A percentile compares a stretch with the other conserved stretches of the same genome.
Evolutionary conservation across 2,888 invertebrate genomes (phyloP).

Genomic region (Coleophora flavipennella): DNA sequence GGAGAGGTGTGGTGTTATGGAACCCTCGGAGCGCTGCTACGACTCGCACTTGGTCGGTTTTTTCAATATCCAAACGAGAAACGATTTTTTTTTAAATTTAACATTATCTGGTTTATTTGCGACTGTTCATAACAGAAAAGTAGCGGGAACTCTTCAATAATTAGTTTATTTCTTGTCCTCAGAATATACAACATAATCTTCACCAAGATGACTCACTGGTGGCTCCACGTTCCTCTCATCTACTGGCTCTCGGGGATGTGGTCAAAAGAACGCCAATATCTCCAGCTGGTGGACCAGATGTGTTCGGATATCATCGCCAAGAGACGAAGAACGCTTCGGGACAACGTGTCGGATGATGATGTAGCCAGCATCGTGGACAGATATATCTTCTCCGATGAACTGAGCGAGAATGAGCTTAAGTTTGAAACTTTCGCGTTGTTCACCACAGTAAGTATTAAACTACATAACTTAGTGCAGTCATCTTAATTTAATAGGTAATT

Average conservation of each 20-base stretch:
- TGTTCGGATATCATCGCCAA: constrained; percentile 31
- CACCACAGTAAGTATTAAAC: constrained; percentile 41
- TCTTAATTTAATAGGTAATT: too few species aligned
- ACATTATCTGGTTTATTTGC: too few species aligned
- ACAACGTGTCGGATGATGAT: constrained; percentile 14
- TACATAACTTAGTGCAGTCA: too few species aligned
- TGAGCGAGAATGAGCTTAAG: constrained; percentile 37
- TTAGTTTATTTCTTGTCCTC: constrained; percentile 6
- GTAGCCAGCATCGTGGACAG: constrained; percentile 40
- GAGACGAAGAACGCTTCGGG: constrained; percentile 25
- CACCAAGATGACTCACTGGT: constrained; percentile 46
- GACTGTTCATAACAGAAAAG: too few species aligned
- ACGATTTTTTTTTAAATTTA: too few species aligned
- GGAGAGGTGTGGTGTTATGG: too few species aligned
- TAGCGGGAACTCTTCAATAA: too few species aligned
- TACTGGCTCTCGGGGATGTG: constrained; percentile 34
- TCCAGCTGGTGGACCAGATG: constrained; percentile 28
- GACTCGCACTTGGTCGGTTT: too few species aligned
- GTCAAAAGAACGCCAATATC: constrained; percentile 22
- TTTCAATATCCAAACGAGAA: too few species aligned
- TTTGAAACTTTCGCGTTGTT: constrained; percentile 41
- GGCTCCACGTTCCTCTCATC: constrained; percentile 45
- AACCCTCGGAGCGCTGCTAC: too few species aligned
- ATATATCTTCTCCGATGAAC: constrained; percentile 34
- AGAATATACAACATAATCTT: constrained; percentile 43